These are phyloP conservation scores for Rotaria sp. DNA, from an alignment of 2,888 invertebrate species.

Conservation along the genomic window DNA sequence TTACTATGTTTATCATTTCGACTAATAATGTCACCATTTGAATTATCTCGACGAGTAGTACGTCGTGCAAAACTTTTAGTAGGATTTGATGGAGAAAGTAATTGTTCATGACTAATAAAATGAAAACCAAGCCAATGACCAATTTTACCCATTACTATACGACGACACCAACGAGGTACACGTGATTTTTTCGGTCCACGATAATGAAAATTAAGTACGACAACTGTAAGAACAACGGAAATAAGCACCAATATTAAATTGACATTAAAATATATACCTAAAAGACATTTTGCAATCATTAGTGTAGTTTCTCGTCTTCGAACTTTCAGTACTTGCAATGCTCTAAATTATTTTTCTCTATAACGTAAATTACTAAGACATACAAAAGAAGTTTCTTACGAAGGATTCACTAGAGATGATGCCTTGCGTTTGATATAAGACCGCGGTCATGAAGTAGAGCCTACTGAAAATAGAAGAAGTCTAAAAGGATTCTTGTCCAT, in stretches of 20 bases:
- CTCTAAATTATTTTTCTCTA: no score
- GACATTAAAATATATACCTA: slow-evolving; percentile 39
- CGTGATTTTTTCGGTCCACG: slow-evolving; percentile 38
- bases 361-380: no score
- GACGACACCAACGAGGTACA: slow-evolving; percentile 35
- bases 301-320: no score
- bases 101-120: neutral
- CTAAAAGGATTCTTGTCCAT: no score
- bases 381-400: no score
- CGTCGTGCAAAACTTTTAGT: neutral
- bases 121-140: slow-evolving; percentile 30
- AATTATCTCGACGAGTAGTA: neutral
- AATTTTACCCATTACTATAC: slow-evolving; percentile 19
- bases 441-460: no score
- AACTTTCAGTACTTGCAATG: no score
- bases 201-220: slow-evolving; percentile 38
- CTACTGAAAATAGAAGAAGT: no score
- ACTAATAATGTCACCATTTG: neutral
- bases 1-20: neutral
- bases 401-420: no score
- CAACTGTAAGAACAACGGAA: slow-evolving; percentile 35
- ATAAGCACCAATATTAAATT: slow-evolving; percentile 38
- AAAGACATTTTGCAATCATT: neutral
- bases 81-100: neutral
- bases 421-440: no score